These are phyloP conservation scores for Atopsyche davidsoni DNA, from an alignment of 1,140 invertebrate species.

Conservation along the genomic window DNA sequence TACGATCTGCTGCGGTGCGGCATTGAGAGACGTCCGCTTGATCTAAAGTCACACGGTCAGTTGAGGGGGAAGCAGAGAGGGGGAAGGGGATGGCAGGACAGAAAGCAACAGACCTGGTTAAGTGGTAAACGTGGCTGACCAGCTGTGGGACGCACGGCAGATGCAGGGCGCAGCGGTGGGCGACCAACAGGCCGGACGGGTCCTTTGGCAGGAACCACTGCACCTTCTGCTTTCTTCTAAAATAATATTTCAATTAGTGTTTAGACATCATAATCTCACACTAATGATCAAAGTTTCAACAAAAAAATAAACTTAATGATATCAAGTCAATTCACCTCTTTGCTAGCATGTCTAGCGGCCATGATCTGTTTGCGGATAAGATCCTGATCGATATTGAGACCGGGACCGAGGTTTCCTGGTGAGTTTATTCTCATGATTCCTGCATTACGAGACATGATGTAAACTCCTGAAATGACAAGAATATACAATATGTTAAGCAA, in stretches of 20 bases:
- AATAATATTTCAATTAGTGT: background rate
- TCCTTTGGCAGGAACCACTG: background rate
- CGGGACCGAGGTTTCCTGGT: slow-evolving; percentile 51
- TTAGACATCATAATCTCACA: background rate
- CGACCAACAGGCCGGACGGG: background rate
- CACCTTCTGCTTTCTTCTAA: slow-evolving; percentile 11
- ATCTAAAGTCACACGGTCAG: slow-evolving; percentile 12
- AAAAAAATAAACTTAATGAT: background rate
- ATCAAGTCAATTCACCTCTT: slow-evolving; percentile 14
- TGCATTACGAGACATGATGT: slow-evolving; percentile 69
- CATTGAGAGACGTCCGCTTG: slow-evolving; percentile 14
- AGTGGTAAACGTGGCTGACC: slow-evolving; percentile 14
- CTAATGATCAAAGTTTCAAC: background rate
- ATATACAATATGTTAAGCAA: no score
- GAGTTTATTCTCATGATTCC: slow-evolving; percentile 63
- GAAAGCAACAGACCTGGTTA: slow-evolving; percentile 8
- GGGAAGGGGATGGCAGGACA: background rate
- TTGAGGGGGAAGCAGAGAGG: no score
- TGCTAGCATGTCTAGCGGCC: slow-evolving; percentile 42
- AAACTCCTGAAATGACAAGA: slow-evolving; percentile 58
- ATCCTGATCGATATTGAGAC: slow-evolving; percentile 47
- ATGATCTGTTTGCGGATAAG: slow-evolving; percentile 46
- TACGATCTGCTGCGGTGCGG: slow-evolving; percentile 38
- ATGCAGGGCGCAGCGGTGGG: slow-evolving; percentile 13
- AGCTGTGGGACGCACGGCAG: slow-evolving; percentile 2